A percentile compares a stretch with the other conserved stretches of the same genome.
Conservation (phyloP, 1,140 invertebrate species). For the Seison nebaliae region DNA sequence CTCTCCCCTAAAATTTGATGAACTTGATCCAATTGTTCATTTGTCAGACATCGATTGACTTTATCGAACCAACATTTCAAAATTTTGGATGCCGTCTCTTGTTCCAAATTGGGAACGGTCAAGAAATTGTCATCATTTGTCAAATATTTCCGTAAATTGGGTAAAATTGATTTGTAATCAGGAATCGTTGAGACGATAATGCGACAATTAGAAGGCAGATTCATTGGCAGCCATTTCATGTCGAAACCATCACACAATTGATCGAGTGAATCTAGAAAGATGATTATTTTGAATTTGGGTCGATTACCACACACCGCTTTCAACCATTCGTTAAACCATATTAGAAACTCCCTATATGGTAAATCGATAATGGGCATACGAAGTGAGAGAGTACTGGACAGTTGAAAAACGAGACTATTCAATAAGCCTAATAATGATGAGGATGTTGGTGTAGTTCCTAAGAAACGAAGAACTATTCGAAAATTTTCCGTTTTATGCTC, state of each 20-base stretch:
- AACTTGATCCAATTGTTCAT: slow-evolving; percentile 52
- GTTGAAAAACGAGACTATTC: slow-evolving; percentile 1
- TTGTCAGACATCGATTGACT: slow-evolving; percentile 15
- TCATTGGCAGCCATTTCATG: slow-evolving; percentile 21
- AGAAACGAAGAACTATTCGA: slow-evolving; percentile 17
- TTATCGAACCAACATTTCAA: slow-evolving; percentile 17
- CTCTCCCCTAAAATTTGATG: slow-evolving; percentile 43
- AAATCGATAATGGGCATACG: background rate
- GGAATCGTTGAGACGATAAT: slow-evolving; percentile 18
- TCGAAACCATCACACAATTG: slow-evolving; percentile 17
- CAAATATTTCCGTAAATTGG: slow-evolving; percentile 15
- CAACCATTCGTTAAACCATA: slow-evolving; percentile 17
- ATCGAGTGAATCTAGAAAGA: slow-evolving; percentile 21
- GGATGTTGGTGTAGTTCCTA: slow-evolving; percentile 18
- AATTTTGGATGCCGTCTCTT: slow-evolving; percentile 16
- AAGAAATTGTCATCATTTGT: slow-evolving; percentile 15
- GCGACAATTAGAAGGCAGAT: slow-evolving; percentile 20
- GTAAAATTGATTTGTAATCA: slow-evolving; percentile 15
- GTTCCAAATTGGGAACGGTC: slow-evolving; percentile 15
- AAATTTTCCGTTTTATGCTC: slow-evolving; percentile 14
- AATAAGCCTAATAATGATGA: slow-evolving; percentile 12
- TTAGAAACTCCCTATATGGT: slow-evolving; percentile 14
- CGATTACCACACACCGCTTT: slow-evolving; percentile 14
- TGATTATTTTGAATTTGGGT: slow-evolving; percentile 16
- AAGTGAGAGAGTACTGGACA: background rate